Evolutionary conservation across 2,888 invertebrate genomes (phyloP).

Genomic region (Saturnia japonica): DNA sequence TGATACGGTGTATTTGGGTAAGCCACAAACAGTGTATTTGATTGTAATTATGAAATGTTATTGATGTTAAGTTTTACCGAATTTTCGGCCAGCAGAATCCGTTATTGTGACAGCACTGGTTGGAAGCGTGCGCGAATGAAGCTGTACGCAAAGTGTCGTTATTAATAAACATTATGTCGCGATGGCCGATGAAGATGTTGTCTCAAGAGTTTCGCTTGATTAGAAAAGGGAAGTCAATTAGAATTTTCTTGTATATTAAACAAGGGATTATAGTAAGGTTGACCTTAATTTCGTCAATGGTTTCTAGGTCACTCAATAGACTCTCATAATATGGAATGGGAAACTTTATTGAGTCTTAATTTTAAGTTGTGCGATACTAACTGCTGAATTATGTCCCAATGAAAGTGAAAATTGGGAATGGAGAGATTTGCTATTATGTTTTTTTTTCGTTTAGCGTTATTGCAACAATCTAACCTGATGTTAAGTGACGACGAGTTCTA

Average conservation of each 20-base stretch:
- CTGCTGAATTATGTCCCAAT: too few species aligned
- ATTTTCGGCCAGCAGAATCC: neutral
- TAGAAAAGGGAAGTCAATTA: neutral
- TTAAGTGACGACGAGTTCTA: too few species aligned
- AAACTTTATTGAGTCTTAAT: neutral
- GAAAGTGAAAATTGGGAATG: too few species aligned
- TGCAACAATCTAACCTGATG: too few species aligned
- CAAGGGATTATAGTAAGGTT: too few species aligned
- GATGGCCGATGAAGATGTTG: constrained; percentile 9
- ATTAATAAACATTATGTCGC: constrained; percentile 18
- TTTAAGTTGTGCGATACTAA: neutral
- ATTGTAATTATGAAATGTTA: neutral
- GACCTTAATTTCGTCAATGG: neutral
- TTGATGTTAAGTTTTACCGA: neutral
- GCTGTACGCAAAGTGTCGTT: constrained; percentile 16
- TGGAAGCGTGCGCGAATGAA: constrained; percentile 1
- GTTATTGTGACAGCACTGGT: constrained; percentile 12
- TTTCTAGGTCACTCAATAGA: neutral
- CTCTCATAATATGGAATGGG: neutral
- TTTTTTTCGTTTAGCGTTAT: too few species aligned
- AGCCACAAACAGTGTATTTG: too few species aligned
- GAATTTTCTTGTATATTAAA: constrained; percentile 1
- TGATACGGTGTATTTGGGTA: neutral
- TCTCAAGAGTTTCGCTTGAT: constrained; percentile 11
- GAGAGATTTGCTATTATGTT: too few species aligned